Base-by-base conservation (phyloP, 2,113 vertebrate genomes). In the Gymnorhina tibicen region DNA sequence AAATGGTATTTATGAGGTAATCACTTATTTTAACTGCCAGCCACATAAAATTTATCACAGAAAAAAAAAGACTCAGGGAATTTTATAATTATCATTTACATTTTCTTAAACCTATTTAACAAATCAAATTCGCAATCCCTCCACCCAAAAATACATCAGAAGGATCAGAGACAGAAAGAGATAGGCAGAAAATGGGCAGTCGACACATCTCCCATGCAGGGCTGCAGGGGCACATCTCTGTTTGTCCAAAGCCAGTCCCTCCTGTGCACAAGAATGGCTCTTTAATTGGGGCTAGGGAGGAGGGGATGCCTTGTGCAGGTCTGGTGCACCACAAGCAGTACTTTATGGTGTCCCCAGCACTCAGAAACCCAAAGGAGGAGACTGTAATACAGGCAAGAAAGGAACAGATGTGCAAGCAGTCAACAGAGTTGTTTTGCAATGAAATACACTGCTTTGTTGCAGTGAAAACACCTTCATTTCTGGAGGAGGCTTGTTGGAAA, bases 11-110 rank as follows among this genome's bases (percentile, higher is more conserved):
- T 91, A 95, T 94, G 95, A 67, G 77, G 44, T 70, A 89, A 95
- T 97, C 58, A 79, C 74, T 95, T 96, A 96, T 89, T 96, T 97
- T 95, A 97, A 95, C 88, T 91, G 80, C 93, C 85, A 93, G 19
- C 39, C 58, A 70, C 94, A 91, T 86, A 96, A 94, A 95, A 95
- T 77, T 95, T 91, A 85, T 87, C 68, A 91, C 19, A 46, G 67
- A 13, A 15, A 84, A 83, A 83, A 95, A 53, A 95, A 95, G 89
- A 67, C 53, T 75, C 3, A 0, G 75, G 46, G 73, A 97, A 82
- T 95, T 93, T 95, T 95, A 78, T 97, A 96, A 93, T 97, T 97
- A 87, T 62, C 62, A 96, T 92, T 96, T 91, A 95, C 9, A 63
- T 76, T 91, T 97, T 92, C 94, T 73, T 70, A 91, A 89, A 84